A percentile compares a stretch with the other conserved stretches of the same genome.
These are phyloP conservation scores for Cottoperca gobio DNA, from an alignment of 2,797 vertebrate genomes.

Conservation along the genomic window DNA sequence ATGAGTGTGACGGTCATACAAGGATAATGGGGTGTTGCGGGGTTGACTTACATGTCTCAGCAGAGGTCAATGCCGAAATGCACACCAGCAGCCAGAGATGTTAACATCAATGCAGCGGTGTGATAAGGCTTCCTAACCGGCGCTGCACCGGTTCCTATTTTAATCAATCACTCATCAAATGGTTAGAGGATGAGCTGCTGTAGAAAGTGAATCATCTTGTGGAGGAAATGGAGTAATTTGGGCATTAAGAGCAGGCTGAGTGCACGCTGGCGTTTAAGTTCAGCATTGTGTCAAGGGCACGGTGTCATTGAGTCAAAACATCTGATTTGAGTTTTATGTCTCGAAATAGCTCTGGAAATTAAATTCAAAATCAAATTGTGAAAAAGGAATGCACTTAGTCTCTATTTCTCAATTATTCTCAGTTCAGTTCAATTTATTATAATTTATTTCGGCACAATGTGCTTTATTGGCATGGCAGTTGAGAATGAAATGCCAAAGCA, in stretches of 20 bases:
- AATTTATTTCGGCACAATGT: conserved; percentile 66
- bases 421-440: conserved; percentile 66
- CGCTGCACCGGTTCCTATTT: conserved; percentile 52
- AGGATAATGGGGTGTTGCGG: conserved; percentile 66
- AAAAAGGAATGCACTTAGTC: conserved; percentile 41
- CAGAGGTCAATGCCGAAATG: conserved; percentile 79
- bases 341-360: conserved; percentile 44
- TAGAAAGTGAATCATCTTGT: conserved; percentile 62
- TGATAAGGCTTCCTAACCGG: conserved; percentile 39
- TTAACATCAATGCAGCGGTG: conserved; percentile 54
- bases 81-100: conserved; percentile 69
- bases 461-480: conserved; percentile 63
- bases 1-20: conserved; percentile 75
- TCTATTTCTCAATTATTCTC: conserved; percentile 61
- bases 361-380: conserved; percentile 40
- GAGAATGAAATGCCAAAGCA: conserved; percentile 70
- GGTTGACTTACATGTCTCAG: conserved; percentile 70
- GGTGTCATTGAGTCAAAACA: conserved; percentile 51
- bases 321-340: conserved; percentile 30
- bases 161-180: conserved; percentile 72
- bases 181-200: conserved; percentile 54
- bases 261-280: conserved; percentile 30
- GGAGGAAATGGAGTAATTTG: conserved; percentile 63
- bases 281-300: conserved; percentile 64
- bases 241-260: conserved; percentile 31